These are phyloP conservation scores for Haliclona indistincta DNA, from an alignment of 37 sponge, comb jelly and placozoan genomes.

Conservation along the genomic window DNA sequence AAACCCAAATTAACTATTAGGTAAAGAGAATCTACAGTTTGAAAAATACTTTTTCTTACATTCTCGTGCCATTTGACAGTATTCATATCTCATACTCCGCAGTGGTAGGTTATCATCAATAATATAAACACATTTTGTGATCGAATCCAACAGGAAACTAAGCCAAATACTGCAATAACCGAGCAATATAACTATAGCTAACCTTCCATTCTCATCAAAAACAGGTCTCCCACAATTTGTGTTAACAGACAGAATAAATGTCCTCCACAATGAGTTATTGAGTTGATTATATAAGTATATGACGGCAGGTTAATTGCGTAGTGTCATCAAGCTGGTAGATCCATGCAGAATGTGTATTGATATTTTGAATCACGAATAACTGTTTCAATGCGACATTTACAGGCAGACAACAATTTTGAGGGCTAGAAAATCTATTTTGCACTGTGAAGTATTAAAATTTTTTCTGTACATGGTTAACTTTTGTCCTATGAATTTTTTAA, in stretches of 20 bases:
- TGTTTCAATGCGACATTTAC: too few species aligned
- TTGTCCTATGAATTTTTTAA: too few species aligned
- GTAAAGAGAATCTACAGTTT: background rate
- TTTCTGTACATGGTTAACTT: too few species aligned
- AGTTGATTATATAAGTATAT: too few species aligned
- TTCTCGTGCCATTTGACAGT: slow-evolving; percentile 75
- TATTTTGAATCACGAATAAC: too few species aligned
- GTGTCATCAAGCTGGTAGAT: too few species aligned
- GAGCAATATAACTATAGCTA: background rate
- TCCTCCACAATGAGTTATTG: background rate
- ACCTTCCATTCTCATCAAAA: slow-evolving; percentile 34
- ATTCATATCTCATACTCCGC: slow-evolving; percentile 72
- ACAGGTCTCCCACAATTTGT: background rate
- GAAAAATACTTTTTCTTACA: slow-evolving; percentile 32
- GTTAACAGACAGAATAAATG: background rate
- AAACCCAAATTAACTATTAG: slow-evolving; percentile 54
- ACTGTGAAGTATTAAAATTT: too few species aligned
- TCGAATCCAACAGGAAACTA: too few species aligned
- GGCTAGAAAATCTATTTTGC: too few species aligned
- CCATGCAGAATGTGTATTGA: too few species aligned
- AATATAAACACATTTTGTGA: slow-evolving; percentile 20
- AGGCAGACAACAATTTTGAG: too few species aligned
- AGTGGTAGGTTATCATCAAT: slow-evolving; percentile 79
- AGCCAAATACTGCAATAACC: background rate
- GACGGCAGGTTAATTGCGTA: too few species aligned